Evolutionary conservation across 2,888 invertebrate genomes (phyloP), one percentile per base, ranked within the genome.

Genomic region (Hirtodrosophila trivittata): DNA sequence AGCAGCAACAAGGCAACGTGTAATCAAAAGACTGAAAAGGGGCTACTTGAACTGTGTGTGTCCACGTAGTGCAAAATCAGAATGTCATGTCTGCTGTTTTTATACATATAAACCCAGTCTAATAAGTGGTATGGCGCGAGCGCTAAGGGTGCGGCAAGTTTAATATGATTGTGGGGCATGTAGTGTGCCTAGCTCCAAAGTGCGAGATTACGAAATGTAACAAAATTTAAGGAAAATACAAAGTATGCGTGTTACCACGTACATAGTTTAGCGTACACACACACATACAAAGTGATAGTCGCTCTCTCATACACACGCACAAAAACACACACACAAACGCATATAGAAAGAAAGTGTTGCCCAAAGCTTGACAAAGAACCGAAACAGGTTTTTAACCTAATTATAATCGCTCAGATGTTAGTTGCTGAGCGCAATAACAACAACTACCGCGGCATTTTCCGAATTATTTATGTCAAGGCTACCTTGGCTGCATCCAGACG

Each of bases 191-290:
- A 55, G 57, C 63, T 83, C 60, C 70, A 65, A 78, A 70, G 76
- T 73, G 65, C n/a, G n/a, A n/a, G n/a, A n/a, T 74, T 80, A 80
- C 69, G 71, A 83, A 83, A n/a, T n/a, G n/a, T 41, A 38, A 41
- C 54, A 8, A 56, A 66, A 52, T 54, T 77, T 56, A 32, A 62
- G 54, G 52, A 60, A 81, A 70, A 78, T 64, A 60, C 43, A 46
- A 66, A 68, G 59, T 70, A 78, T 80, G 77, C 86, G 83, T 83
- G 72, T 66, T 65, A 77, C 82, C 86, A 82, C 82, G 86, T 82
- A 70, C 55, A 66, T 83, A 83, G 68, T 82, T 73, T 47, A 69
- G 54, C 43, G 55, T 49, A 52, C 54, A 54, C 55, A 33, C 33
- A 46, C 41, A 51, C 33, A 42, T 10, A 25, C 43, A 60, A 57